Base-by-base conservation (phyloP, 2,888 invertebrate genomes). In the Adelognathus sp. region DNA sequence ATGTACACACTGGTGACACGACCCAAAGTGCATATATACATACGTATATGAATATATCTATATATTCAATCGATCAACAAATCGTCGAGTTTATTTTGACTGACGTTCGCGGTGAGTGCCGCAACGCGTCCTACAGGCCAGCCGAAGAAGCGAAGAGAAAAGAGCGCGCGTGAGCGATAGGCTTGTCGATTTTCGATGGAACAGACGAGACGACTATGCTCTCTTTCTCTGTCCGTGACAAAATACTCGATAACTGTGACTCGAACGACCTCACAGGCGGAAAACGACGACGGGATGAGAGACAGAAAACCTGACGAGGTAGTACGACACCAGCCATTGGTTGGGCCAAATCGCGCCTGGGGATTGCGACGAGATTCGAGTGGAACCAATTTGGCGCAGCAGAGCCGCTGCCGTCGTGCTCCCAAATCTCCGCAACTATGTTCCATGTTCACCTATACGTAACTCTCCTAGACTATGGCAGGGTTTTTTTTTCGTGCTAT, bases 311-410 rank as follows among this genome's bases (percentile, higher is more conserved):
- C n/a, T n/a, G n/a, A n/a, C n/a, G n/a, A n/a, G n/a, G n/a, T n/a
- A n/a, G n/a, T n/a, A n/a, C n/a, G n/a, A n/a, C n/a, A n/a, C n/a
- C n/a, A n/a, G 79, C 31, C 67, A 67, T 67, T 61, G 71, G 63
- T 69, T 67, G 41, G 77, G n/a, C n/a, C n/a, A 76, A 82, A 63
- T 56, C 75, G 75, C 70, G 79, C 67, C 79, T 56, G 72, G 79
- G 81, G 81, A 82, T 81, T 81, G 78, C 76, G 67, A 82, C 78
- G 81, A 67, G 80, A 81, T 79, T 82, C 81, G 75, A 78, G 76
- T 61, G 79, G 67, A 82, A 74, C 76, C 80, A 82, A 82, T 82
- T 82, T 76, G 79, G 73, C 64, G 77, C 74, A 79, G 77, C 61
- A 56, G 46, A 66, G 31, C 63, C 44, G 78, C 74, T 54, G 76